phyloP scores from a whole-genome alignment of 2,888 invertebrate species.

The Horisme vitalbata region DNA sequence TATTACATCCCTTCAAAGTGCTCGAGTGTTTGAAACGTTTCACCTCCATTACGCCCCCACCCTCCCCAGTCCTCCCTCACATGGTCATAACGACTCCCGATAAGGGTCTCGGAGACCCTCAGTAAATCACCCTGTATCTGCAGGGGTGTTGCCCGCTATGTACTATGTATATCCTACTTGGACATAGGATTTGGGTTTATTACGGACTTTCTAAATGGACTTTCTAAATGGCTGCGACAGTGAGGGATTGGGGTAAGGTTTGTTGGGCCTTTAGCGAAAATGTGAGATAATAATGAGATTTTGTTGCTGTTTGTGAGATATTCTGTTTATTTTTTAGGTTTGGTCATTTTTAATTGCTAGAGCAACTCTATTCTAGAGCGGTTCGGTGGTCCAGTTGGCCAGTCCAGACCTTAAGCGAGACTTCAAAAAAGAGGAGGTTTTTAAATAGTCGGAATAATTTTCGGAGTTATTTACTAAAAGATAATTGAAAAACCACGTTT shows the following conservation, averaged over 20 bases:
- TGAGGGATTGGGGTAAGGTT: slow-evolving; percentile 6
- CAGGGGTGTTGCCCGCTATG: slow-evolving; percentile 64
- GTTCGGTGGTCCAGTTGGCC: too few species aligned
- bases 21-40: slow-evolving; percentile 55
- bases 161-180: slow-evolving; percentile 56
- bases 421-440: too few species aligned
- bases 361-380: too few species aligned
- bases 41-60: slow-evolving; percentile 52
- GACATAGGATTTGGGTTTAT: slow-evolving; percentile 50
- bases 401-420: too few species aligned
- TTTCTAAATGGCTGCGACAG: slow-evolving; percentile 13
- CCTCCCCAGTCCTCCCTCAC: slow-evolving; percentile 67
- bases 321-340: too few species aligned
- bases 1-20: slow-evolving; percentile 75
- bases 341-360: too few species aligned
- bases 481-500: too few species aligned
- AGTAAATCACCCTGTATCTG: slow-evolving; percentile 79
- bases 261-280: background rate
- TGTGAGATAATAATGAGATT: background rate
- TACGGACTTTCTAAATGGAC: slow-evolving; percentile 20
- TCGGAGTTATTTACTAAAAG: too few species aligned
- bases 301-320: too few species aligned
- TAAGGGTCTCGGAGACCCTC: slow-evolving; percentile 79
- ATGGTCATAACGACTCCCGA: slow-evolving; percentile 82
- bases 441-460: too few species aligned